These are phyloP conservation scores for Rhingia campestris DNA, from an alignment of 2,888 invertebrate species.

Conservation along the genomic window DNA sequence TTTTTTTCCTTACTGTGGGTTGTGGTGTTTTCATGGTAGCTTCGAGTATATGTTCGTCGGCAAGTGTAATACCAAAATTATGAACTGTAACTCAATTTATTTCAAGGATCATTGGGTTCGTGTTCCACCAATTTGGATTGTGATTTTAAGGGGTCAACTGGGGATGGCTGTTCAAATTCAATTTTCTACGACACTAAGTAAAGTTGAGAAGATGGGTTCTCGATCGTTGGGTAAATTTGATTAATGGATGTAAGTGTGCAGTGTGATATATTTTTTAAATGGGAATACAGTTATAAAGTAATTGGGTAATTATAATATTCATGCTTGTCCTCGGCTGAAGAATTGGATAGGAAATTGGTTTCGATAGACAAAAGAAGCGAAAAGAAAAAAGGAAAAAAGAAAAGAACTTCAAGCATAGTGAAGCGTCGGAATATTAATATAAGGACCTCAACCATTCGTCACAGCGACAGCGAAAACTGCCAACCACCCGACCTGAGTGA, in stretches of 20 bases:
- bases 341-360: no score
- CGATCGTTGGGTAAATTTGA: background rate
- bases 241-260: background rate
- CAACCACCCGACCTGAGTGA: no score
- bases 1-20: conserved; percentile 10
- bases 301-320: no score
- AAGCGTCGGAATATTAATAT: no score
- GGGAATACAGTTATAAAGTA: no score
- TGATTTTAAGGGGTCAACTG: conserved; percentile 19
- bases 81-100: conserved; percentile 42
- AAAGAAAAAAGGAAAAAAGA: no score
- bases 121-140: conserved; percentile 9
- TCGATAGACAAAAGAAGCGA: no score
- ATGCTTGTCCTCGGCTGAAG: no score
- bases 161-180: conserved; percentile 28
- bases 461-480: no score
- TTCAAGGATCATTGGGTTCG: conserved; percentile 53
- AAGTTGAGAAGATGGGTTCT: background rate
- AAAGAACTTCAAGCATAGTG: no score
- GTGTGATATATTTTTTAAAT: background rate
- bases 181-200: conserved; percentile 13
- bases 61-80: conserved; percentile 23
- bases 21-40: background rate
- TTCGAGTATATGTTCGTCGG: background rate
- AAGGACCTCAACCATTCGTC: no score